Conservation (phyloP, 2,888 invertebrate genomes). For the Calameuta pallipes region DNA sequence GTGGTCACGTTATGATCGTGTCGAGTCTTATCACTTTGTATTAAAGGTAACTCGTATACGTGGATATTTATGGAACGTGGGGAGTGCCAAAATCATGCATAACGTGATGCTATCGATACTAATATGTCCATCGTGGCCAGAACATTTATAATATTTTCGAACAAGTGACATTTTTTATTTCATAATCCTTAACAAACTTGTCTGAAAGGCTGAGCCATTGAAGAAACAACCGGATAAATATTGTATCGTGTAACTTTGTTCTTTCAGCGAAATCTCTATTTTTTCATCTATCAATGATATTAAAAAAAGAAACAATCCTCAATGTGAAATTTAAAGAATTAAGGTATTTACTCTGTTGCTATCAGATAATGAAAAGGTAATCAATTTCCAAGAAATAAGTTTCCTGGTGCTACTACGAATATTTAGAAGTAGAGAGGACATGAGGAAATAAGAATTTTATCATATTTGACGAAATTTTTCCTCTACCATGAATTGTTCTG, state of each 20-base stretch:
- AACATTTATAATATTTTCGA: background rate
- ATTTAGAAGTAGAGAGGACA: background rate
- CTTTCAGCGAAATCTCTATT: background rate
- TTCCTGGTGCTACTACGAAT: background rate
- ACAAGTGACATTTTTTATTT: background rate
- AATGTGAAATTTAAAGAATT: background rate
- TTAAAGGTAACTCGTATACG: background rate
- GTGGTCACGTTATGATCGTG: background rate
- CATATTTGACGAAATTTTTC: background rate
- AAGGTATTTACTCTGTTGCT: background rate
- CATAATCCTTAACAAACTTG: background rate
- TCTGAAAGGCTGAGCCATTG: background rate
- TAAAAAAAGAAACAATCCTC: background rate
- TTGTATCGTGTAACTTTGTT: background rate
- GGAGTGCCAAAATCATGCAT: background rate
- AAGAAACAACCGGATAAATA: background rate
- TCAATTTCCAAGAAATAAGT: background rate
- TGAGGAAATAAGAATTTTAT: background rate
- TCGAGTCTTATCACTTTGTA: background rate
- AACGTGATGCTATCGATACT: background rate
- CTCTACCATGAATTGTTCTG: conserved; percentile 8
- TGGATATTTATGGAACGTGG: background rate
- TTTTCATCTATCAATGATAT: background rate
- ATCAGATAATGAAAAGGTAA: background rate
- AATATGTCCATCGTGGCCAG: background rate